These are phyloP conservation scores for Anas platyrhynchos DNA, from an alignment of 2,113 vertebrate genomes.

Conservation along the genomic window DNA sequence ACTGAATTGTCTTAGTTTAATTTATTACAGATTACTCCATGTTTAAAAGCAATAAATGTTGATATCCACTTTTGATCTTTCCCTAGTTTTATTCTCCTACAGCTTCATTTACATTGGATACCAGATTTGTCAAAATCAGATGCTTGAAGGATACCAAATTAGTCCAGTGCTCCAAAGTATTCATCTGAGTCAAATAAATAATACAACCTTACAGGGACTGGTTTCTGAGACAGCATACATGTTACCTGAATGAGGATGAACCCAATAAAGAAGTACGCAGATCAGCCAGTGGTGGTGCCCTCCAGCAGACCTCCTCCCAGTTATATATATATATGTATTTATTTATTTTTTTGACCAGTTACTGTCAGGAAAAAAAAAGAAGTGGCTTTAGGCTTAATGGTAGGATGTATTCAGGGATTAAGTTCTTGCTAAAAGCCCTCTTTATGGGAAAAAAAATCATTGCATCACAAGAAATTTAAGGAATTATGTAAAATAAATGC, in stretches of 20 bases:
- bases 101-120: not conserved
- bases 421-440: constrained; percentile 19
- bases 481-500: constrained; percentile 47
- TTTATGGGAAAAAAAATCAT: constrained; percentile 8
- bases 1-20: not conserved
- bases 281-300: not conserved
- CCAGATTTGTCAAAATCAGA: not conserved
- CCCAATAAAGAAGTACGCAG: not conserved
- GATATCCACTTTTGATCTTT: not conserved
- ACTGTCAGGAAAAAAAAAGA: not conserved
- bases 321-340: not conserved
- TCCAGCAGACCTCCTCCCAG: not conserved
- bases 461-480: constrained; percentile 49
- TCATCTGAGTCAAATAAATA: not conserved
- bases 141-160: not conserved
- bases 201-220: not conserved
- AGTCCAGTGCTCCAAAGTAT: not conserved
- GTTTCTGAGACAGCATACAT: not conserved
- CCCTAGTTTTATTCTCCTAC: not conserved
- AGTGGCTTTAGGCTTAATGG: not conserved
- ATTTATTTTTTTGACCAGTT: not conserved
- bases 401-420: not conserved
- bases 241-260: not conserved
- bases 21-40: not conserved
- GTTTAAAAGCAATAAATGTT: not conserved